Evolutionary conservation across 2,113 vertebrate genomes (phyloP), one percentile per base, ranked within the genome.

Genomic region (Hucho hucho): DNA sequence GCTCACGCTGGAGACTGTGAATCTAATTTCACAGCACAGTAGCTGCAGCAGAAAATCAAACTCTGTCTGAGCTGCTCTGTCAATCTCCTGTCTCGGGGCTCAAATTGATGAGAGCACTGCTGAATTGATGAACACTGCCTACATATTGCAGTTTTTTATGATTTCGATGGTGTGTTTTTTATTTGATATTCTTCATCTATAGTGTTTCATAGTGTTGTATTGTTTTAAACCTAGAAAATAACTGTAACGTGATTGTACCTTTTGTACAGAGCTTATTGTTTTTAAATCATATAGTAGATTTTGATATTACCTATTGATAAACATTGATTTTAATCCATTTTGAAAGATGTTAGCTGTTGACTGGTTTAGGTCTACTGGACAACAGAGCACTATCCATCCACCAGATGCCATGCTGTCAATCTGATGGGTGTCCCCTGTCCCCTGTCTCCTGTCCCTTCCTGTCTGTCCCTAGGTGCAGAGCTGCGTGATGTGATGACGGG

Each of bases 401-500:
- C 37, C 37, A 43, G 37, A 43, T 43, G 37, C 37, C 37, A 43
- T 43, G 9, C 7, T 43, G 37, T 43, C 9, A 43, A 43, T 43
- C 37, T 9, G 37, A 43, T 43, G 37, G 26, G 6, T 29, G 14
- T 11, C 37, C 9, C 37, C 2, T 43, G 37, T 66, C 9, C 14
- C 26, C 64, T n/a, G n/a, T n/a, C n/a, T n/a, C n/a, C n/a, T n/a
- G 63, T 64, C 63, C 26, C 13, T 9, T 64, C n/a, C 63, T 64
- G 7, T 68, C 43, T 69, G 9, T 69, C 65, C 9, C 16, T 84
- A 92, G 92, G 92, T 79, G 89, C 87, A 79, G 90, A 91, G 47
- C 84, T 89, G 81, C 87, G 80, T 1, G 97, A 97, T 81, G 94
- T 97, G 83, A 94, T 98, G 90, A 95, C 97, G 76, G 97, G 95